Conservation (phyloP, 2,888 invertebrate genomes). For the Stenodema calcarata region DNA sequence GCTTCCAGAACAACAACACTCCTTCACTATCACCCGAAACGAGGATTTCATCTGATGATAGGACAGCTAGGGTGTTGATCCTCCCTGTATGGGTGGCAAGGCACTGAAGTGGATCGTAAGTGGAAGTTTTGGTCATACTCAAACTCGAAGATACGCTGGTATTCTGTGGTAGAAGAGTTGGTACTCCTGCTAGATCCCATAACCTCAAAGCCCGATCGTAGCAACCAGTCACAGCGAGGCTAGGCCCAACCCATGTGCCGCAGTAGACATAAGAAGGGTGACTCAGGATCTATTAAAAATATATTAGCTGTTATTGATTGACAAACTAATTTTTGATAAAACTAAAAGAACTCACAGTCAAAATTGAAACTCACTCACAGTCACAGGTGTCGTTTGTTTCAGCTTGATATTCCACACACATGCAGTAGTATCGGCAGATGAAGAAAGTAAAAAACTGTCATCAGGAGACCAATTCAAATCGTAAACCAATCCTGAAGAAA, state of each 20-base stretch:
- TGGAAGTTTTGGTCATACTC: not conserved
- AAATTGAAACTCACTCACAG: conserved; percentile 58
- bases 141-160: not conserved
- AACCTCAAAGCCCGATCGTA: conserved; percentile 71
- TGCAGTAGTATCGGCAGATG: conserved; percentile 74
- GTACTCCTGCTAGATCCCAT: conserved; percentile 63
- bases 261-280: conserved; percentile 76
- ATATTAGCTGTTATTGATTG: not conserved
- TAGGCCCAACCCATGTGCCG: conserved; percentile 66
- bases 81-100: conserved; percentile 29
- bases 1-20: conserved; percentile 49
- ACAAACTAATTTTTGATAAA: not conserved
- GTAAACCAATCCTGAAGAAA: conserved; percentile 67
- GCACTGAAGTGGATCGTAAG: conserved; percentile 15
- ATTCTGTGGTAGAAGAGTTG: not conserved
- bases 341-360: not conserved
- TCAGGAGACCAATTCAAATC: conserved; percentile 69
- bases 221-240: conserved; percentile 68
- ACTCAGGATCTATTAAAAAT: conserved; percentile 65
- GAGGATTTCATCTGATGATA: conserved; percentile 37
- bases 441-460: conserved; percentile 66
- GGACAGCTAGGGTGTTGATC: conserved; percentile 45
- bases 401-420: conserved; percentile 66
- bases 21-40: conserved; percentile 52
- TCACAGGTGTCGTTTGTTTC: conserved; percentile 61